A percentile compares a stretch with the other conserved stretches of the same genome.
These are phyloP conservation scores for Drosophila lutescens DNA, from an alignment of 2,888 invertebrate species.

Conservation along the genomic window DNA sequence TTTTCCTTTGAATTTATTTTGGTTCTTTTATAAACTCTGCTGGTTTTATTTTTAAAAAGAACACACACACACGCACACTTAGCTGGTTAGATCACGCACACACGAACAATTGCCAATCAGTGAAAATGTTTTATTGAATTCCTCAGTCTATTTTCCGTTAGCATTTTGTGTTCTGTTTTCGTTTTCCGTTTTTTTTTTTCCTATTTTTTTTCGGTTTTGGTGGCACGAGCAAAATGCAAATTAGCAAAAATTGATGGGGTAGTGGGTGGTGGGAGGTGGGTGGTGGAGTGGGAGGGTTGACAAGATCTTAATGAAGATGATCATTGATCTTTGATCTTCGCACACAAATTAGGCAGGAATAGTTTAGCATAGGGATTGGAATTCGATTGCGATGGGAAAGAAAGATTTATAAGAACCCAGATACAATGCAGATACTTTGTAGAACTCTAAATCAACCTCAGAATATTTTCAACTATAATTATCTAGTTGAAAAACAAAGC, in stretches of 20 bases:
- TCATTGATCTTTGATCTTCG: slow-evolving; percentile 48
- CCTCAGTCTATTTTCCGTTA: slow-evolving; percentile 22
- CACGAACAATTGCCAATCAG: slow-evolving; percentile 31
- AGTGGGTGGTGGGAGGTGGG: slow-evolving; percentile 18
- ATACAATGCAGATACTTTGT: background rate
- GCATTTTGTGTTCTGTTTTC: slow-evolving; percentile 31
- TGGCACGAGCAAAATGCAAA: slow-evolving; percentile 74
- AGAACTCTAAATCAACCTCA: too few relatives aligned
- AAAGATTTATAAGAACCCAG: background rate
- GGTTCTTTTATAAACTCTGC: slow-evolving; percentile 76
- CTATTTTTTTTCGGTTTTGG: slow-evolving; percentile 43
- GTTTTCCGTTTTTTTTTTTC: slow-evolving; percentile 5
- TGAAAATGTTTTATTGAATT: slow-evolving; percentile 46
- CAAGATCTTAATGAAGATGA: slow-evolving; percentile 46
- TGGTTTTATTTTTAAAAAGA: slow-evolving; percentile 74
- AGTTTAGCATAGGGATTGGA: slow-evolving; percentile 7
- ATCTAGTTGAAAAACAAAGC: background rate
- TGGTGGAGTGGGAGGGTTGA: slow-evolving; percentile 1
- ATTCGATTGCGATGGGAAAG: slow-evolving; percentile 3
- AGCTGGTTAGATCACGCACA: slow-evolving; percentile 34
- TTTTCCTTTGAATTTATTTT: slow-evolving; percentile 79
- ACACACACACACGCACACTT: slow-evolving; percentile 23
- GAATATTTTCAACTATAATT: background rate
- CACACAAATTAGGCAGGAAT: slow-evolving; percentile 31
- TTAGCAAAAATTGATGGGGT: slow-evolving; percentile 54